Evolutionary conservation across 2,888 invertebrate genomes (phyloP), one percentile per base, ranked within the genome.

Genomic region (Tetragnatha montana): DNA sequence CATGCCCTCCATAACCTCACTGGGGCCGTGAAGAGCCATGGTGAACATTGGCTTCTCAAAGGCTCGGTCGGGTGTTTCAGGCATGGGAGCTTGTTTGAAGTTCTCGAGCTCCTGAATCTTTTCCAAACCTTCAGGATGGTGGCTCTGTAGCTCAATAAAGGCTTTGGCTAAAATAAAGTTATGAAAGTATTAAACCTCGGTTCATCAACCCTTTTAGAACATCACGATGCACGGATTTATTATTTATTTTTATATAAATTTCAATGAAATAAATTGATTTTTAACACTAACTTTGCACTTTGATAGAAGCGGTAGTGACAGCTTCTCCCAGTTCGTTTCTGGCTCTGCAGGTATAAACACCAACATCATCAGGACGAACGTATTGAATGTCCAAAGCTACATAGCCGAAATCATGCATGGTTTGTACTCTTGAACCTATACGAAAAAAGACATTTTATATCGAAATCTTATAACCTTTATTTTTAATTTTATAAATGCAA

Each of bases 261-360:
- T 80, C 0, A 80, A 22, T 21, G 68, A 47, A 1, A 47, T 75
- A 75, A 75, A 22, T 17, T 49, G 8, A 75, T 47, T 8, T 6
- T 47, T 35, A 22, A 6, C 8, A 87, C 91, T 73, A 83, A 91
- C 91, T 86, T 90, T 90, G 93, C 92, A 88, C 94, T 93, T 93
- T 86, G 21, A 92, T 74, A 1, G 88, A 91, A n/a, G 91, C 90
- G 19, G 91, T 91, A 10, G 91, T 91, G 6, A 91, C 96, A 80
- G 96, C 97, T 93, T 96, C 95, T 93, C 98, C 99, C 74, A 97
- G 96, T 76, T 96, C 96, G 93, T 97, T 98, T 70, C 89, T 81
- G 14, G 98, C 99, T 93, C 97, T 97, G 95, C 98, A 98, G 95
- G 98, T 97, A 94, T 99, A 99, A 7, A 97, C 97, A 91, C 98